Evolutionary conservation across 1,140 invertebrate species (phyloP), one percentile per base, ranked within the genome.

Genomic region (Neotoxoptera formosana): DNA sequence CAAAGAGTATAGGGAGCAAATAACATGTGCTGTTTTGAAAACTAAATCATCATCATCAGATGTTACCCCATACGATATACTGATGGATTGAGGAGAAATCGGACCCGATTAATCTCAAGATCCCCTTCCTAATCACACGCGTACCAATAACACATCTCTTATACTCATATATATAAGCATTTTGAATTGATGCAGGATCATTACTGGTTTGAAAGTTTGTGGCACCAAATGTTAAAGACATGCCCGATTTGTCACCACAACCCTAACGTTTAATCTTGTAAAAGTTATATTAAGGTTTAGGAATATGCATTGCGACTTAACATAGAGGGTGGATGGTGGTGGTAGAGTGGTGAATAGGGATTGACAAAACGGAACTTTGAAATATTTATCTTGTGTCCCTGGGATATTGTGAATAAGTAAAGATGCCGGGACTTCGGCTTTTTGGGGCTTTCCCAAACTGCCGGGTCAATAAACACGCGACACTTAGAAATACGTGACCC

Each of bases 401-500:
- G 88, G 91, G 76, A 92, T 92, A 51, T 92, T 92, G 76, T 92
- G 91, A 92, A 92, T 92, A 92, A 92, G 91, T 92, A 92, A 92
- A 92, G 91, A 92, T 92, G 67, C 47, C 21, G 76, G 67, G 91
- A 92, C n/a, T 92, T 92, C 45, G 47, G 76, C 76, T 48, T 92
- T 92, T 92, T 48, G 76, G 47, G 91, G 76, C 91, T 48, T 81
- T 92, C 76, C 91, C 67, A 51, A 51, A 92, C 91, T 51, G 76
- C n/a, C 91, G 91, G 91, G 91, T 92, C 91, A 92, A 92, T 92
- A 92, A 92, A 92, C 91, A 92, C 47, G 47, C 76, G 91, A 92
- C 91, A 83, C 91, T 47, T n/a, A 81, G 17, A 92, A 83, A 92
- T 83, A 51, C 76, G 60, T 92, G 91, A 92, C 67, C 91, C 76